Evolutionary conservation across 2,113 vertebrate genomes (phyloP), one percentile per base, ranked within the genome.

Genomic region (Oncorhynchus clarkii): DNA sequence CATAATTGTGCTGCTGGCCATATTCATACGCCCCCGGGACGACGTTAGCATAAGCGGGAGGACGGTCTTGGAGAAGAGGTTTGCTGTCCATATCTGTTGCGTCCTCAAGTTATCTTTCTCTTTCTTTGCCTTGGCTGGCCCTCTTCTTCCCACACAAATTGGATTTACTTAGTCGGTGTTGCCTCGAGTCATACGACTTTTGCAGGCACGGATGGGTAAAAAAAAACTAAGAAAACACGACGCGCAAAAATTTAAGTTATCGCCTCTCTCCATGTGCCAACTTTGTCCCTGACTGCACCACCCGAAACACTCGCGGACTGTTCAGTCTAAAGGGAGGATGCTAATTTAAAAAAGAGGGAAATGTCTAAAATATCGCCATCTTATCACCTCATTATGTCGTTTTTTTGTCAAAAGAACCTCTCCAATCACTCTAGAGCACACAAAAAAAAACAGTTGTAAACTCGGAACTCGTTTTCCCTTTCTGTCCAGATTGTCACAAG

Each of bases 21-120:
- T 95, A 94, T 68, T 91, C 94, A 74, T 93, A 95, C 18, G 91
- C 89, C 84, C 88, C 94, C 48, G 92, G 93, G 31, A 93, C 90
- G 67, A 91, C 84, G 86, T 94, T 92, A 88, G 51, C 51, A 54
- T 97, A 98, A 59, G 96, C 92, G 54, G 97, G 97, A 12, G 97
- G 96, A 91, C 94, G 92, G 85, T 97, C 96, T 90, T 94, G 95
- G 67, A 97, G 91, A 51, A 97, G 94, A 49, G 96, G 96, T 76
- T 97, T 96, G 87, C 71, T 94, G 89, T 96, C 95, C 96, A 97
- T 98, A 84, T 89, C 90, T 75, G 73, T 66, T 73, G 75, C 48
- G 82, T 82, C 77, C 80, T 83, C 75, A 77, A 81, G 49, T 84
- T 81, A 82, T 69, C 70, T 76, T 39, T n/a, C 24, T 24, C n/a